Percentiles rank a stretch among this genome's conserved stretches.
phyloP scores from a whole-genome alignment of 2,888 invertebrate genomes.

The Drosophila peninsularis region DNA sequence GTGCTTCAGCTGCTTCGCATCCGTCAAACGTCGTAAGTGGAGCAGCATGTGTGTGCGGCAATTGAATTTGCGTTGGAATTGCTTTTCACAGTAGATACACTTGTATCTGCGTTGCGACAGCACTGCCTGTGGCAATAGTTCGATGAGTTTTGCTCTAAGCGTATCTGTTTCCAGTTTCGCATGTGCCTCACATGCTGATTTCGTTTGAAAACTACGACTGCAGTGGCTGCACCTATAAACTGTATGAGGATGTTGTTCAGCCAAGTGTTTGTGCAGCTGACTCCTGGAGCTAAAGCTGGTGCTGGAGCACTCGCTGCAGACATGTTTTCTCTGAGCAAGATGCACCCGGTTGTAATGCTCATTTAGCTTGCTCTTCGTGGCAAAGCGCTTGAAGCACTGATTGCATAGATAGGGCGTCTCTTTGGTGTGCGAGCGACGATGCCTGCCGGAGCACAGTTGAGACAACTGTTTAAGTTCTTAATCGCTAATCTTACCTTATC shows the following conservation, averaged over 20 bases:
- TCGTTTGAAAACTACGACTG: constrained; percentile 1
- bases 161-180: constrained; percentile 7
- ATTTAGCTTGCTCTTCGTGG: constrained; percentile 58
- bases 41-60: constrained; percentile 66
- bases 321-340: constrained; percentile 24
- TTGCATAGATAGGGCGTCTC: constrained; percentile 70
- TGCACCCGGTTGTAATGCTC: constrained; percentile 52
- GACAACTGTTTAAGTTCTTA: neutral
- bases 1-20: neutral
- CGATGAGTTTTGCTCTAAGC: neutral
- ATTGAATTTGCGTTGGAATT: constrained; percentile 51
- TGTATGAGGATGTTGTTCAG: constrained; percentile 1
- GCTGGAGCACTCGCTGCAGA: constrained; percentile 15
- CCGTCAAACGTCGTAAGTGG: constrained; percentile 49
- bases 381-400: constrained; percentile 57
- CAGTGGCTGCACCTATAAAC: constrained; percentile 14
- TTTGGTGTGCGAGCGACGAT: constrained; percentile 70
- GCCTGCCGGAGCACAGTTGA: constrained; percentile 32
- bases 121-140: constrained; percentile 16
- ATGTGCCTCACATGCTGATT: constrained; percentile 6
- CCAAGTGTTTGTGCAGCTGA: constrained; percentile 9
- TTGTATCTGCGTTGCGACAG: constrained; percentile 25
- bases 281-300: constrained; percentile 11
- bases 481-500: constrained; percentile 57
- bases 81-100: constrained; percentile 67